Percentiles rank a stretch among this genome's conserved stretches.
Evolutionary conservation across 2,113 vertebrate genomes (phyloP).

Genomic region (Oplegnathus fasciatus): DNA sequence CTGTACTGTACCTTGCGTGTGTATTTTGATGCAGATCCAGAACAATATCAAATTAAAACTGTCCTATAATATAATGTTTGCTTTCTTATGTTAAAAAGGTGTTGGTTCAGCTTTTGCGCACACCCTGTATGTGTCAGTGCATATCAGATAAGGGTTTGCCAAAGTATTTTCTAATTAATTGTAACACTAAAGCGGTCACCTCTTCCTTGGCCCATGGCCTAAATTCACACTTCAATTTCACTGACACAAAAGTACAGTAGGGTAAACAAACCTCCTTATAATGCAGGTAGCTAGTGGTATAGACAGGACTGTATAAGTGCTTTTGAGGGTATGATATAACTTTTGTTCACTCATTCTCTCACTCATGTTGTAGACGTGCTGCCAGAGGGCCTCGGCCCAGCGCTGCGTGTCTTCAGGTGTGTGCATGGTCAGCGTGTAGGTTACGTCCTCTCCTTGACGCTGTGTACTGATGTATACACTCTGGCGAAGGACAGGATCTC

Average conservation of each 20-base stretch:
- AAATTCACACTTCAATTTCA: neutral
- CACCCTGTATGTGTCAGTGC: neutral
- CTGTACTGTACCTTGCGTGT: neutral
- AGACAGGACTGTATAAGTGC: no score
- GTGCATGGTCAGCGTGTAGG: conserved; percentile 79
- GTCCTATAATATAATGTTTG: neutral
- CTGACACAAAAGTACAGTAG: neutral
- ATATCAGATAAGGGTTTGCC: neutral
- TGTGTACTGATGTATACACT: conserved; percentile 86
- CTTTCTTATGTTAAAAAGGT: neutral
- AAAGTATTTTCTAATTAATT: neutral
- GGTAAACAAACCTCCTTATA: neutral
- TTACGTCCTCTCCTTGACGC: conserved; percentile 82
- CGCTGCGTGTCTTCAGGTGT: conserved; percentile 81
- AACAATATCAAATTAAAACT: neutral
- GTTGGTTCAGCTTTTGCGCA: neutral
- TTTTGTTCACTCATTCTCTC: conserved; percentile 52
- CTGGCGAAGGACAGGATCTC: conserved; percentile 73
- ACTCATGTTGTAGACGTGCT: conserved; percentile 92
- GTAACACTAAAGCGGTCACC: neutral
- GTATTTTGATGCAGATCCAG: neutral
- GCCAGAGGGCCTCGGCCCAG: conserved; percentile 90
- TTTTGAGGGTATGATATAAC: neutral
- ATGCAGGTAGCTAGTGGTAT: neutral
- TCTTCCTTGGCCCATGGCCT: neutral